Evolutionary conservation across 2,888 invertebrate genomes (phyloP), one percentile per base, ranked within the genome.

Genomic region (Stomorhina lunata): DNA sequence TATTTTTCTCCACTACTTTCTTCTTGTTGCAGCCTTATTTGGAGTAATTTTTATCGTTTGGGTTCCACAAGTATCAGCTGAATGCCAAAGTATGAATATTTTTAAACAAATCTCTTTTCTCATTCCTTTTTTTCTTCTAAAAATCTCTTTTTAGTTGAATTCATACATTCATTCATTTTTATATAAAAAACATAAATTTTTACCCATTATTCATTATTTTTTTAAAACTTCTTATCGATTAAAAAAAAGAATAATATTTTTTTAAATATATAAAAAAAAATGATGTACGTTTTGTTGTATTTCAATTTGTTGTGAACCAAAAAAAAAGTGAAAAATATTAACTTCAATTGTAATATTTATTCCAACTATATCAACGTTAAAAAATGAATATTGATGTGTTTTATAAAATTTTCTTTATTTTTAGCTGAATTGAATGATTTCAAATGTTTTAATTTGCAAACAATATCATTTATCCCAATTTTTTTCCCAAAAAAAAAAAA

Each of bases 11-110:
- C 87, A 85, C 84, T 88, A 88, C 85, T 86, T 86, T 87, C 87
- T 87, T 87, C 79, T 80, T 59, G 72, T 91, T 91, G 88, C 91
- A 91, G 91, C 90, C 86, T 88, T 90, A 87, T 90, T 91, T 88
- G 91, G 91, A 90, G 88, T 90, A 87, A 87, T 91, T 87, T 88
- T 91, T 88, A 90, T 91, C 88, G 87, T 91, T 87, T 91, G 91
- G 91, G 91, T 91, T 88, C 91, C 91, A 87, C 90, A 90, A 88
- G 90, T 90, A 88, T 90, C 91, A 89, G 93, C 93, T 90, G 93
- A 93, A 92, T 93, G 93, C 89, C 93, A 93, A 92, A 93, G 93
- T 93, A 93, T 93, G 93, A 91, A 89, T 90, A 78, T 75, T 82
- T 75, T 78, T 75, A 66, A 79, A 66, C 32, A 48, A 66, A 43